Base-by-base conservation (phyloP, 2,797 vertebrate species). In the Coregonus ussuriensis region DNA sequence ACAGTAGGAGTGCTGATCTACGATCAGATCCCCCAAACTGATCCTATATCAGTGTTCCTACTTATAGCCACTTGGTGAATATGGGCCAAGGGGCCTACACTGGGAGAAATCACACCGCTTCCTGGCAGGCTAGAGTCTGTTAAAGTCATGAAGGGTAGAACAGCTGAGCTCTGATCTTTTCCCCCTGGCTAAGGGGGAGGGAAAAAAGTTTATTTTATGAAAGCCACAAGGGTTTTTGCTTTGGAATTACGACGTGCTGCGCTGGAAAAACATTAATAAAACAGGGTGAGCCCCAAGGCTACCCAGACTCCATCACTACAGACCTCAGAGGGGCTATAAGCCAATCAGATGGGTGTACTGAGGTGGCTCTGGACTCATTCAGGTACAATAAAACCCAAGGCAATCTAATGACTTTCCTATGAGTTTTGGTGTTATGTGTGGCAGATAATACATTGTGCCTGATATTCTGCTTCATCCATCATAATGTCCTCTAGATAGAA, bases 221-320 rank as follows among this genome's bases (percentile, higher is more conserved):
- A 76, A 79, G 41, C 79, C 80, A 74, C 62, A 83, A 15, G 54
- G 74, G 2, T 70, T 52, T 79, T 74, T 9, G 53, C 80, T 81
- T 84, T 71, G 71, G 53, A 53, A 47, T 74, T 18, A 56, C 33
- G 25, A 76, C 35, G 75, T 75, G 68, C 59, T 76, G 78, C 47
- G 62, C 47, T 75, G 73, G 41, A 79, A 84, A 89, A 83, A 80
- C 83, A 74, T 31, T 80, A 74, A 77, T 72, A 75, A 75, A 84
- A 41, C 74, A 54, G 59, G 52, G 54, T 59, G 35, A 37, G 11
- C 25, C 4, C 21, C 37, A 70, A 35, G 47, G 9, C 59, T n/a
- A 68, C 51, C 35, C 47, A 18, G 0, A 1, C 21, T 29, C 52
- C 35, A 31, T 53, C 21, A 52, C 9, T 4, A 31, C 5, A 59